Conservation (phyloP, 2,888 invertebrate genomes). For the Caenorhabditis drosophilae region DNA sequence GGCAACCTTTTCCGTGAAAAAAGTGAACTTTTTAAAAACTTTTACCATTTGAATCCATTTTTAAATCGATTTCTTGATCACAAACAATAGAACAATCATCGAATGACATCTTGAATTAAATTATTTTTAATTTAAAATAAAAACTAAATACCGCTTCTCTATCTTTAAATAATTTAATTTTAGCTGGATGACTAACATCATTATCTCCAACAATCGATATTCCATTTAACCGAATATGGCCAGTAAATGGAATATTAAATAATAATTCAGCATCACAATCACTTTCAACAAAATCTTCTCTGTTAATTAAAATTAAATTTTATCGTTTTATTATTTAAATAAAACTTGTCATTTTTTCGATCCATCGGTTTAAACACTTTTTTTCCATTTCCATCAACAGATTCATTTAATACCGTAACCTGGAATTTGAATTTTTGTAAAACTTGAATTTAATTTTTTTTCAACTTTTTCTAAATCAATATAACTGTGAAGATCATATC, state of each 20-base stretch:
- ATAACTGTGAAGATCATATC: slow-evolving; percentile 47
- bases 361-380: slow-evolving; percentile 81
- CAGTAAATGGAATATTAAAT: slow-evolving; percentile 93
- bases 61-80: slow-evolving; percentile 65
- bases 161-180: slow-evolving; percentile 80
- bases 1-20: no score
- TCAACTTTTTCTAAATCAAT: slow-evolving; percentile 46
- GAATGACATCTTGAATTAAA: slow-evolving; percentile 84
- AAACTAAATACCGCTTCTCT: slow-evolving; percentile 50
- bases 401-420: slow-evolving; percentile 89
- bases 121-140: neutral
- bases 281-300: slow-evolving; percentile 79
- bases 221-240: slow-evolving; percentile 91
- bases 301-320: neutral
- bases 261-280: slow-evolving; percentile 93
- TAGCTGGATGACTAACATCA: slow-evolving; percentile 81
- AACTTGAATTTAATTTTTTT: neutral
- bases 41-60: slow-evolving; percentile 49
- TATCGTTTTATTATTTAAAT: no score
- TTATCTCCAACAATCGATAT: slow-evolving; percentile 89
- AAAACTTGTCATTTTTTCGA: slow-evolving; percentile 83
- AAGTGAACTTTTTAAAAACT: no score
- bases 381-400: slow-evolving; percentile 83
- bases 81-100: slow-evolving; percentile 78
- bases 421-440: slow-evolving; percentile 67